Base-by-base conservation (phyloP, 2,113 vertebrate genomes). In the Eonycteris spelaea region DNA sequence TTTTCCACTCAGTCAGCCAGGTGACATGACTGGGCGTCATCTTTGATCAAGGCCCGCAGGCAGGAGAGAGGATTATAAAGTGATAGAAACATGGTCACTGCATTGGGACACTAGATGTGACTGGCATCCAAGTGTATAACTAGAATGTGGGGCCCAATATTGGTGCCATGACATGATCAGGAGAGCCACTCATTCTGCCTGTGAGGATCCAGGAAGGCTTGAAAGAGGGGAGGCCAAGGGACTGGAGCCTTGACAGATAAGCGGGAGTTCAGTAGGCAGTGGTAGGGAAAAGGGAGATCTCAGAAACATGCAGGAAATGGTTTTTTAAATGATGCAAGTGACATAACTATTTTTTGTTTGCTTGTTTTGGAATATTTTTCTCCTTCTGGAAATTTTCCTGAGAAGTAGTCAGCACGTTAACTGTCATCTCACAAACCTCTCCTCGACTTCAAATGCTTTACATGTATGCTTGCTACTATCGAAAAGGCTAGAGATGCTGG, bases 151-250 rank as follows among this genome's bases (percentile, higher is more conserved):
- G 57, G 11, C 15, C 30, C n/a, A 24, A 19, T 4, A 13, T 1
- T 4, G 15, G 16, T 48, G 19, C 12, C 12, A 0, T 2, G 9
- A 8, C 2, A 2, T 0, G 9, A 75, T 19, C 3, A 24, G 1
- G 33, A 92, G 19, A 79, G 51, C 33, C 40, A 53, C 22, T 22
- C 28, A n/a, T 30, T 45, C 26, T 35, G 63, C 53, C 2, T 5
- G 16, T 51, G 48, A 77, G 38, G 11, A 10, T 26, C 57, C 2
- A 10, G 33, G 59, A 18, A 78, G 55, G 74, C 48, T 16, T 24
- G 59, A 77, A 26, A n/a, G 43, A 43, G 8, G 8, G 12, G 45
- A 89, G 40, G 61, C 10, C 67, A 71, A 11, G 0, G 38, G 38
- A 7, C 10, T 1, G 0, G 48, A 40, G 77, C 33, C 33, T 30